phyloP scores from a whole-genome alignment of 2,113 vertebrate species.

The Canis aureus region DNA sequence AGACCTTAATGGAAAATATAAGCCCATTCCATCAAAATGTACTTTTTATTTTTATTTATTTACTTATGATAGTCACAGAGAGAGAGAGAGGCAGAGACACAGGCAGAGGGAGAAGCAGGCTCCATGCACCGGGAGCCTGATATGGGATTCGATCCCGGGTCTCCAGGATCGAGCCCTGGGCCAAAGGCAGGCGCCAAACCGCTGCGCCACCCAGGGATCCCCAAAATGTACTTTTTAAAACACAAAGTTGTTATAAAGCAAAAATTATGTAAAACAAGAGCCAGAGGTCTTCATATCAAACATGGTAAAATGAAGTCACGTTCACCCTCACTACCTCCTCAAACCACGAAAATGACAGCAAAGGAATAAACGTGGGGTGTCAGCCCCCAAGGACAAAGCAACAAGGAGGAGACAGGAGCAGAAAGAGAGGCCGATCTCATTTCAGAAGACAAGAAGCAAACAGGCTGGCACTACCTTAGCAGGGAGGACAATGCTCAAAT shows the following conservation, averaged over 20 bases:
- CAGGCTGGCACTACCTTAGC: neutral
- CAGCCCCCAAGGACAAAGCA: neutral
- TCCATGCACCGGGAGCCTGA: no score
- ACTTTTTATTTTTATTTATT: no score
- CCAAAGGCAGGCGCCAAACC: no score
- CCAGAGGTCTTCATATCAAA: neutral
- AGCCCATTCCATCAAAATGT: neutral
- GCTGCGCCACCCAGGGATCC: no score
- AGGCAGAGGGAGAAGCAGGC: no score
- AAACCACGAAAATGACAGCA: neutral
- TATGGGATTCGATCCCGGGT: no score
- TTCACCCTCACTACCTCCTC: neutral
- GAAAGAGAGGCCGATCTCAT: no score
- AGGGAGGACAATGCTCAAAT: neutral
- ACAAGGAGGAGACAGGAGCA: neutral
- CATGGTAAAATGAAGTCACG: accelerated
- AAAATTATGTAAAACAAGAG: neutral
- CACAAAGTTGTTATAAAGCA: neutral
- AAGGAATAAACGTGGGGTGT: neutral
- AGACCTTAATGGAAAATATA: neutral
- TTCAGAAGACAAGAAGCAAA: neutral
- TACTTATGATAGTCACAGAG: no score
- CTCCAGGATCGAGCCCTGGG: no score
- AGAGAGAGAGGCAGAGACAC: no score
- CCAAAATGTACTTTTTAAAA: neutral